Base-by-base conservation (phyloP, 2,113 vertebrate species). In the Anthoscopus minutus region DNA sequence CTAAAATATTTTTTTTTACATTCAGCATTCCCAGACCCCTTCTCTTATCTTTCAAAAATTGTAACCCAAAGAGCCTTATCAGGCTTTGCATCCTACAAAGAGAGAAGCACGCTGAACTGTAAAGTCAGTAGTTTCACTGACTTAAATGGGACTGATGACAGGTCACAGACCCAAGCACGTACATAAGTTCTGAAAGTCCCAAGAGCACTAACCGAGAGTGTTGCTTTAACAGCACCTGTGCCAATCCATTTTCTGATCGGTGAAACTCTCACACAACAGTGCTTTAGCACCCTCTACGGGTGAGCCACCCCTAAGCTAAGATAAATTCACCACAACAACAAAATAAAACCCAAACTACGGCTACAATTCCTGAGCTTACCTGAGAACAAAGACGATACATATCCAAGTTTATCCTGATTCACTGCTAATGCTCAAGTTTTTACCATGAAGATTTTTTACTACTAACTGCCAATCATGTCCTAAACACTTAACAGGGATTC, bases 261-360 rank as follows among this genome's bases (percentile, higher is more conserved):
- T 38, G 38, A 7, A 35, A 35, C 15, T 10, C 76, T 40, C 58
- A 18, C 61, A 30, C 22, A 91, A 33, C 60, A 82, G 92, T 88
- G 83, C 93, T 96, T 95, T 91, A 97, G 97, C 98, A 96, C 97
- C 98, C 97, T 97, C 98, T 98, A 71, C 13, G 50, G 98, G 95
- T 84, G 71, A 91, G 67, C 40, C 30, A 66, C 10, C 33, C 37
- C 60, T 78, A 82, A 83, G 28, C 62, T 24, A 37, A 50, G 33
- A 30, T 24, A 51, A 72, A 81, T 47, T 27, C 42, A 58, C 15
- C 20, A 25, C 31, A 35, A 35, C 8, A 53, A n/a, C 31, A 67
- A 86, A 84, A 73, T 16, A 33, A 79, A 30, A 18, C 4, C 3
- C 2, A 5, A 25, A 66, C 37, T 6, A 42, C 10, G 11, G 33